Evolutionary conservation across 2,888 invertebrate genomes (phyloP).

Genomic region (Helleia helle): DNA sequence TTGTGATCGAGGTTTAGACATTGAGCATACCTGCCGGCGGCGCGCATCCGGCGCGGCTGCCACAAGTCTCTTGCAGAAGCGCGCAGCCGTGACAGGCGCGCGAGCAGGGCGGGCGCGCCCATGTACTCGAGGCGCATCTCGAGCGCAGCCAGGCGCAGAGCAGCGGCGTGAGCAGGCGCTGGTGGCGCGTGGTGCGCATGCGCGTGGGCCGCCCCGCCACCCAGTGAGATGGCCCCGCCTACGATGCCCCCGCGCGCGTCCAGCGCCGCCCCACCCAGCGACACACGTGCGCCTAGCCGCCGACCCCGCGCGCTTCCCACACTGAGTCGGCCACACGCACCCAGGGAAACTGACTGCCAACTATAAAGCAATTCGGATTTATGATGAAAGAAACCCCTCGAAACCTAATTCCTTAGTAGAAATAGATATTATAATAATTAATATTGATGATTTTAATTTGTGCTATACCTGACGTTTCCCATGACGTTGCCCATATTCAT

Average conservation of each 20-base stretch:
- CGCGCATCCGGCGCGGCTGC: slow-evolving; percentile 42
- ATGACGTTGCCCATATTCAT: slow-evolving; percentile 99
- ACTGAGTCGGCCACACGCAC: slow-evolving; percentile 91
- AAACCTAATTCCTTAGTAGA: too few species aligned
- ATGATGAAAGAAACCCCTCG: not conserved
- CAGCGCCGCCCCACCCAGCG: slow-evolving; percentile 90
- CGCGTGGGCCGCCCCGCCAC: slow-evolving; percentile 86
- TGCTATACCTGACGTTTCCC: slow-evolving; percentile 90
- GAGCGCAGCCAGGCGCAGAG: slow-evolving; percentile 86
- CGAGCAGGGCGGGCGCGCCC: slow-evolving; percentile 97
- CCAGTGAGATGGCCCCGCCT: slow-evolving; percentile 94
- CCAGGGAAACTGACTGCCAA: slow-evolving; percentile 94
- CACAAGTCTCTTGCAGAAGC: slow-evolving; percentile 91
- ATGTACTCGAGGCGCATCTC: slow-evolving; percentile 97
- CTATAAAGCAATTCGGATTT: too few species aligned
- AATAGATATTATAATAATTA: too few species aligned
- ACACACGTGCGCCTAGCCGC: slow-evolving; percentile 91
- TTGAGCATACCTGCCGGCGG: slow-evolving; percentile 26
- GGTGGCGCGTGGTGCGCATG: slow-evolving; percentile 84
- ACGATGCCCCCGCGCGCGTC: slow-evolving; percentile 98
- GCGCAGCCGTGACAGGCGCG: slow-evolving; percentile 86
- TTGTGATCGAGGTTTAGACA: too few species aligned
- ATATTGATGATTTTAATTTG: not conserved
- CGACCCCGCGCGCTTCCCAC: slow-evolving; percentile 96
- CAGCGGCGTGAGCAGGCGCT: slow-evolving; percentile 90